phyloP scores from a whole-genome alignment of 1,140 invertebrate genomes.

The Drosophila mojavensis region DNA sequence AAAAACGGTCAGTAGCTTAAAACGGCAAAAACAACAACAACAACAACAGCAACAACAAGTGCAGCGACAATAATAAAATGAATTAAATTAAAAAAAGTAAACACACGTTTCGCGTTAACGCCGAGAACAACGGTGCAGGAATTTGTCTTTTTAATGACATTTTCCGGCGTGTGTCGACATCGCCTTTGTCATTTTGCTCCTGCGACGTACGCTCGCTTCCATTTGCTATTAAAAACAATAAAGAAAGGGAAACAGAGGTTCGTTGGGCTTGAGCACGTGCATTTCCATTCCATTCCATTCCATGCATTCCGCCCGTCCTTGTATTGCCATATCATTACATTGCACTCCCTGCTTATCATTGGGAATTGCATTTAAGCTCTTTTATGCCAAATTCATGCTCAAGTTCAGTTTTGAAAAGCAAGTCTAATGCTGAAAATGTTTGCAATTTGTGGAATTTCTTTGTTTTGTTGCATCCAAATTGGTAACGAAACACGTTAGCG shows the following conservation, averaged over 20 bases:
- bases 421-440: not conserved
- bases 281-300: conserved; percentile 54
- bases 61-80: not conserved
- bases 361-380: too few species aligned
- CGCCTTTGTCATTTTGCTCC: not conserved
- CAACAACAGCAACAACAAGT: conserved; percentile 3
- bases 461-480: not conserved
- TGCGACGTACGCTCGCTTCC: conserved; percentile 38
- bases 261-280: not conserved
- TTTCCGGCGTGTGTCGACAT: conserved; percentile 30
- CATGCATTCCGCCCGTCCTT: conserved; percentile 13
- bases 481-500: not conserved
- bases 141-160: conserved; percentile 24
- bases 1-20: conserved; percentile 21
- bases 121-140: conserved; percentile 3
- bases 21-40: conserved; percentile 12
- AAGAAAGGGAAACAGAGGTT: conserved; percentile 8
- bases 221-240: conserved; percentile 39
- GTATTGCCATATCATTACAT: not conserved
- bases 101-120: conserved; percentile 19
- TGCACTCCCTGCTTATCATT: not conserved
- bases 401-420: not conserved
- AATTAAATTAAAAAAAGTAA: conserved; percentile 13
- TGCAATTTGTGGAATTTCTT: not conserved
- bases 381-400: too few species aligned